Evolutionary conservation across 2,888 invertebrate species (phyloP), one percentile per base, ranked within the genome.

Genomic region (Rhimphoctona megacephalus): DNA sequence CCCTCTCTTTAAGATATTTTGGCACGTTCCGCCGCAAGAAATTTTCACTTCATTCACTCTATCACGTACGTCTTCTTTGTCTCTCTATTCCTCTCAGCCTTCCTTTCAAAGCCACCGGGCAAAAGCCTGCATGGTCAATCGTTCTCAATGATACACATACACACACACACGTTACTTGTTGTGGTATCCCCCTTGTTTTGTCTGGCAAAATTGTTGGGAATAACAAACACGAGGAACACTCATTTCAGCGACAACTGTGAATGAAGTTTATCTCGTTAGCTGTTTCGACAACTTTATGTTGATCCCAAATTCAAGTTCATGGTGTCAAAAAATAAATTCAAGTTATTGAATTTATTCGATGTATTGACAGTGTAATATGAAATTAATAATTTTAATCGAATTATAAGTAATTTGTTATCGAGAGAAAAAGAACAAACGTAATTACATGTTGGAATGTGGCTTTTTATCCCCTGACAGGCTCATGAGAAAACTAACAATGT

Each of bases 1-100:
- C 17, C 8, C 19, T 25, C 43, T 46, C 76, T 57, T 57, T 64
- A 64, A 76, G 70, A 67, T 81, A 83, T 86, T 86, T 83, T 76
- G 85, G 79, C 80, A 83, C 85, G 85, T 86, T 83, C 52, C 64
- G 66, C 66, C 79, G 22, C 83, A 86, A 80, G 79, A 85, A 85
- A 85, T 80, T 79, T 83, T 80, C 70, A 79, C 49, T 74, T 85
- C 61, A 36, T 66, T 77, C 67, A 49, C 54, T 17, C 57, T 61
- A 46, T 83, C 79, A 19, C 66, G 25, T 25, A 8, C 39, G 25
- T 57, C 61, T 43, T 61, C 39, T 43, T 7, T 73, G 49, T 39
- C 57, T 43, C 52, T 61, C 30, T 7, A 52, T 74, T 84, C 61
- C 73, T 79, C 85, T 66, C 66, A 39, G 25, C 61, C 33, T 76